These are phyloP conservation scores for Bombus fervidus DNA, from an alignment of 1,140 invertebrate species.

Conservation along the genomic window DNA sequence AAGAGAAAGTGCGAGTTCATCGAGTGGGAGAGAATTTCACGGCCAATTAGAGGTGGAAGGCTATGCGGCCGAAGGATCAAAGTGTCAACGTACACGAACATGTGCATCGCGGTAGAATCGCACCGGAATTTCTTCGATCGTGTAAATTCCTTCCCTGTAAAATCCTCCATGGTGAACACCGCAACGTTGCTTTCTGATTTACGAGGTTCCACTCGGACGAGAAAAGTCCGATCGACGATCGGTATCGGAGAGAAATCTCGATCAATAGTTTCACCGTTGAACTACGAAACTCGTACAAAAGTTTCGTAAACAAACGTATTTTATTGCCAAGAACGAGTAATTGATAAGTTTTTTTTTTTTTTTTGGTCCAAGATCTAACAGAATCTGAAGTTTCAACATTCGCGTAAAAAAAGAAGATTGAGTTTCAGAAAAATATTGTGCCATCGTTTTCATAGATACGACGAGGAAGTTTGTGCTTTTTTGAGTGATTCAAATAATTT, in stretches of 20 bases:
- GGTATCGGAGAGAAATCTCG: neutral
- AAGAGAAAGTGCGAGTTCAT: conserved; percentile 61
- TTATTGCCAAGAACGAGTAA: no score
- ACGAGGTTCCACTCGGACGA: neutral
- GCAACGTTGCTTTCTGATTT: neutral
- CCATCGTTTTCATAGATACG: no score
- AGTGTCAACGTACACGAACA: conserved; percentile 10
- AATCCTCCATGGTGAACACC: neutral
- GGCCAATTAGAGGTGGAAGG: conserved; percentile 38
- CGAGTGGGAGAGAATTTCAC: conserved; percentile 57
- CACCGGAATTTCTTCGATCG: neutral
- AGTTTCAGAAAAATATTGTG: no score
- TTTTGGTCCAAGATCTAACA: no score
- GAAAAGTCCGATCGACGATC: neutral
- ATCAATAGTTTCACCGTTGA: no score
- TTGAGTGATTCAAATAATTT: no score
- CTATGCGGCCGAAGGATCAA: conserved; percentile 46
- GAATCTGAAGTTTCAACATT: no score
- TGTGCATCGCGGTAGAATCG: neutral
- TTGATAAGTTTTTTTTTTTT: no score
- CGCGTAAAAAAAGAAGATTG: no score
- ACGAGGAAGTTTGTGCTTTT: no score
- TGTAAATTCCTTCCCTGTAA: neutral
- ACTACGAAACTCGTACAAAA: neutral
- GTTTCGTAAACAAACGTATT: no score